Evolutionary conservation across 2,113 vertebrate species (phyloP).

Genomic region (Crotalus helleri): DNA sequence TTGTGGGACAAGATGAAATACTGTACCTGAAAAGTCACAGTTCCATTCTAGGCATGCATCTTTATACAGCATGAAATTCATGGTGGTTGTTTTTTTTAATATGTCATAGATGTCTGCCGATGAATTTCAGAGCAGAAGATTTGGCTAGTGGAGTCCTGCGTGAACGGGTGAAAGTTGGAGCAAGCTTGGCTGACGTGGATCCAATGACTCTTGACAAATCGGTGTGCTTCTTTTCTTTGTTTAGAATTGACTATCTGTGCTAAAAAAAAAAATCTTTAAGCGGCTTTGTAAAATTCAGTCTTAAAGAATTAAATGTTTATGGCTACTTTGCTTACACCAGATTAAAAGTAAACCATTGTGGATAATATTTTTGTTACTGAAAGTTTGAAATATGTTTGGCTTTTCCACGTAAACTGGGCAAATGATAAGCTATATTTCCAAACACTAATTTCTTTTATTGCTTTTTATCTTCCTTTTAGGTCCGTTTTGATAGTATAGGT

Average conservation of each 20-base stretch:
- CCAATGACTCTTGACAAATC: conserved; percentile 96
- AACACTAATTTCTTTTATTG: background rate
- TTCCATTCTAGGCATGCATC: background rate
- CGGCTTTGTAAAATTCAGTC: background rate
- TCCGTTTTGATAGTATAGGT: conserved; percentile 92
- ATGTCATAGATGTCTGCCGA: conserved; percentile 86
- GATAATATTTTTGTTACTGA: background rate
- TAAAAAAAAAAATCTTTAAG: background rate
- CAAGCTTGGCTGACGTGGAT: conserved; percentile 96
- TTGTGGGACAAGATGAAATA: background rate
- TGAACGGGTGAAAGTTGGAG: conserved; percentile 92
- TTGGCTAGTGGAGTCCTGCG: conserved; percentile 90
- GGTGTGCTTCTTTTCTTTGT: conserved; percentile 68
- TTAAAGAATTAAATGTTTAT: background rate
- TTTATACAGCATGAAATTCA: background rate
- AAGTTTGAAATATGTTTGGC: background rate
- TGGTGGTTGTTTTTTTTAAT: conserved; percentile 20
- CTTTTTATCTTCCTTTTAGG: conserved; percentile 68
- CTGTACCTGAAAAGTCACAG: background rate
- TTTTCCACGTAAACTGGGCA: background rate
- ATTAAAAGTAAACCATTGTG: background rate
- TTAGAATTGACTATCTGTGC: background rate
- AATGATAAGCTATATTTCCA: background rate
- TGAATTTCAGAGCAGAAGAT: conserved; percentile 93
- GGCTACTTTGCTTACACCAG: background rate